Percentiles rank a stretch among this genome's conserved stretches.
Evolutionary conservation across 2,113 vertebrate genomes (phyloP).

Genomic region (Lamprotornis superbus): DNA sequence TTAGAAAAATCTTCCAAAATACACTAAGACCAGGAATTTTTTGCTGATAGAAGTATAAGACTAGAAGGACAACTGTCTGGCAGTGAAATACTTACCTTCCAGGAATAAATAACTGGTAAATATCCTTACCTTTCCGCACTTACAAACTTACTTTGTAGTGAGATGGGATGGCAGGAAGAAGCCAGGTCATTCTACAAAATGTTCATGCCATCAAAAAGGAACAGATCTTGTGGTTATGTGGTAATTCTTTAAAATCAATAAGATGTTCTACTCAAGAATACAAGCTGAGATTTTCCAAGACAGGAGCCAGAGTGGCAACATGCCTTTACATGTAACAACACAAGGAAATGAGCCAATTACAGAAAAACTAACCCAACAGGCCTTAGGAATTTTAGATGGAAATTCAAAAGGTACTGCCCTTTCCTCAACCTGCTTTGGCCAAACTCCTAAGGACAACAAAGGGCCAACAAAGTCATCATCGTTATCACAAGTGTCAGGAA

Average conservation of each 20-base stretch:
- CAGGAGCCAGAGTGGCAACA: conserved; percentile 30
- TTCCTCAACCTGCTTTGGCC: background rate
- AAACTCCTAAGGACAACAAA: background rate
- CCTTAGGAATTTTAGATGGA: background rate
- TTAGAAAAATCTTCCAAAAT: background rate
- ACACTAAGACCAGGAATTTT: background rate
- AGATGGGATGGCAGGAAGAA: background rate
- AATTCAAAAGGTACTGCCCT: background rate
- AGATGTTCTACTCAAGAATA: background rate
- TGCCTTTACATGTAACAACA: conserved; percentile 26
- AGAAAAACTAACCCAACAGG: conserved; percentile 7
- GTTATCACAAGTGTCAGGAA: background rate
- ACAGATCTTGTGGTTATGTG: background rate
- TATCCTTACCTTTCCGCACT: background rate
- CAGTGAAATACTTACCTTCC: background rate
- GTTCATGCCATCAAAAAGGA: background rate
- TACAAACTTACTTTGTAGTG: background rate
- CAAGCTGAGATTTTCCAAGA: conserved; percentile 46
- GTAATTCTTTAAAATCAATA: background rate
- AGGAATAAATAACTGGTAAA: background rate
- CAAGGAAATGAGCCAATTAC: background rate
- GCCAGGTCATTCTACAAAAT: background rate
- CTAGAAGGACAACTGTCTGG: background rate
- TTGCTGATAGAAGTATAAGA: background rate
- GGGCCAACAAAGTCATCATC: background rate